phyloP scores from a whole-genome alignment of 2,797 vertebrate species.

The Siniperca undulata region DNA sequence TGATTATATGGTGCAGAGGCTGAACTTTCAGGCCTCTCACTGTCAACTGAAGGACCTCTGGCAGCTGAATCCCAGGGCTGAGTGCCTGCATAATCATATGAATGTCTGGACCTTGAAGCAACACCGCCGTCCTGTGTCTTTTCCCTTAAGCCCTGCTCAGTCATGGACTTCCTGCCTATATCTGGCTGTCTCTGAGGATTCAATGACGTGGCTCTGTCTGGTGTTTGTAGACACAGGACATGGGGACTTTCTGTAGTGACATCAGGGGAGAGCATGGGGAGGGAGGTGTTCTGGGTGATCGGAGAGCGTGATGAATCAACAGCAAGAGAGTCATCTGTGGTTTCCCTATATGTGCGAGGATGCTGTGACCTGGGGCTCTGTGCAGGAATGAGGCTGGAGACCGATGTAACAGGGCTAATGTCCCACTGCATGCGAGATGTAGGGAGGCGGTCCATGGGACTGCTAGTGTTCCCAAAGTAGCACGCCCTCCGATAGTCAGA shows the following conservation, averaged over 20 bases:
- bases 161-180: slow-evolving; percentile 54
- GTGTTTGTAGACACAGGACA: slow-evolving; percentile 41
- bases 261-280: slow-evolving; percentile 75
- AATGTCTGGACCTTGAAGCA: slow-evolving; percentile 59
- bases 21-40: slow-evolving; percentile 57
- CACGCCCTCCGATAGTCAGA: slow-evolving; percentile 85
- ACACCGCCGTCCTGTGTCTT: slow-evolving; percentile 36
- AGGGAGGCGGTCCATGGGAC: slow-evolving; percentile 81
- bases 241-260: slow-evolving; percentile 57
- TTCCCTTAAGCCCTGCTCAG: slow-evolving; percentile 56
- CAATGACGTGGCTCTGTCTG: slow-evolving; percentile 51
- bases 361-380: slow-evolving; percentile 59
- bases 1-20: slow-evolving; percentile 42
- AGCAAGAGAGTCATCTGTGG: slow-evolving; percentile 62
- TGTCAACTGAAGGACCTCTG: slow-evolving; percentile 46
- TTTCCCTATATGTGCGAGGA: slow-evolving; percentile 48
- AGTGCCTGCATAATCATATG: slow-evolving; percentile 55
- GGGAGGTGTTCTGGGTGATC: slow-evolving; percentile 82
- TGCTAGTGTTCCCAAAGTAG: slow-evolving; percentile 88
- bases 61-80: slow-evolving; percentile 53
- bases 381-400: slow-evolving; percentile 78
- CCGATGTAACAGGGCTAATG: slow-evolving; percentile 85
- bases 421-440: slow-evolving; percentile 84
- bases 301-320: slow-evolving; percentile 71
- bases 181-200: slow-evolving; percentile 64